A percentile compares a stretch with the other conserved stretches of the same genome.
Evolutionary conservation across 2,888 invertebrate genomes (phyloP).

Genomic region (Ochropleura leucogaster): DNA sequence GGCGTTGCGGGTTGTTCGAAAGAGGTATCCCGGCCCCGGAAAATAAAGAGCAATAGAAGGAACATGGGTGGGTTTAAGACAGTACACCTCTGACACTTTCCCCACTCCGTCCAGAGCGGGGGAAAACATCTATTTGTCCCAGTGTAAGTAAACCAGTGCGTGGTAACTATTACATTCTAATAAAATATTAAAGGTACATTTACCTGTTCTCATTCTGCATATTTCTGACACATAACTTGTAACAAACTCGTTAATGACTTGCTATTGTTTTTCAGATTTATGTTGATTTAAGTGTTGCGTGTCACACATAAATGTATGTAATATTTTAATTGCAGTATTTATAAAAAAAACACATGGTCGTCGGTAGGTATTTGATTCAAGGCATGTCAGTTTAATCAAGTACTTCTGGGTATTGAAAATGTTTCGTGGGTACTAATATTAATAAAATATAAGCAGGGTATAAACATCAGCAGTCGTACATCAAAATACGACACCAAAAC

Average conservation of each 20-base stretch:
- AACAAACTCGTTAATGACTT: constrained; percentile 11
- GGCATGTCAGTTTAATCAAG: neutral
- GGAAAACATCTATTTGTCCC: neutral
- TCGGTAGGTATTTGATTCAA: neutral
- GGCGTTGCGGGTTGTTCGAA: neutral
- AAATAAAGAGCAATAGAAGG: no score
- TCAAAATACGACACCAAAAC: constrained; percentile 45
- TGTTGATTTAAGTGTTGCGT: constrained; percentile 43
- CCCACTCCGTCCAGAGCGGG: no score
- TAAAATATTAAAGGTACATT: neutral
- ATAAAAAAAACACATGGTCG: neutral
- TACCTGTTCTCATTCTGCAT: neutral
- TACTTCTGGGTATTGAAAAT: neutral
- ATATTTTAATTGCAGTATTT: constrained; percentile 2
- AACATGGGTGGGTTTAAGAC: no score
- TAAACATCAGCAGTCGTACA: neutral
- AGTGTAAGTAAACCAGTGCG: neutral
- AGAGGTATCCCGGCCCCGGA: no score
- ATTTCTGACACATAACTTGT: constrained; percentile 5
- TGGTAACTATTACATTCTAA: neutral
- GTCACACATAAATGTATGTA: neutral
- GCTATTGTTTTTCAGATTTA: constrained; percentile 26
- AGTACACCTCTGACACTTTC: no score
- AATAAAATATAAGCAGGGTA: neutral
- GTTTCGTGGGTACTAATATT: neutral